These are phyloP conservation scores for Dinocampus coccinellae DNA, from an alignment of 2,888 invertebrate genomes.

Conservation along the genomic window DNA sequence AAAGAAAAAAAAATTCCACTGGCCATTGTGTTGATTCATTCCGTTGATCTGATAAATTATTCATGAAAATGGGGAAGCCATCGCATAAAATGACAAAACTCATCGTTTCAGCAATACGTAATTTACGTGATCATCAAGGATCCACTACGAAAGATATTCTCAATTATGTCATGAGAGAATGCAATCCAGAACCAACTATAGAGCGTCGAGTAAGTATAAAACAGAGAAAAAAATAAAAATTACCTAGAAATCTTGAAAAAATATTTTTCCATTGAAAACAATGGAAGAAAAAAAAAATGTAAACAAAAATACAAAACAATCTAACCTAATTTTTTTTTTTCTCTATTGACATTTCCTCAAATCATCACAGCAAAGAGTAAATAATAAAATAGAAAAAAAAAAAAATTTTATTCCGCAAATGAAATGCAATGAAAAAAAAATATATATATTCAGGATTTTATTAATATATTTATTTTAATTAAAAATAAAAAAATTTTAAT, in stretches of 20 bases:
- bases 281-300: no score
- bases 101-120: constrained; percentile 61
- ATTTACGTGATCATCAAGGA: constrained; percentile 59
- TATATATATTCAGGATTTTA: not conserved
- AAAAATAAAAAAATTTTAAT: no score
- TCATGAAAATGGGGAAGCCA: constrained; percentile 51
- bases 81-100: constrained; percentile 59
- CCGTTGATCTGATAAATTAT: not conserved
- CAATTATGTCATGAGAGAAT: constrained; percentile 60
- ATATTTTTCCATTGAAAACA: not conserved
- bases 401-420: no score
- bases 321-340: no score
- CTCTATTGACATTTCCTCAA: no score
- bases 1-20: no score
- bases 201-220: constrained; percentile 60
- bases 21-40: not conserved
- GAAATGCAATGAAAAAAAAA: no score
- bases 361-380: no score
- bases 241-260: not conserved
- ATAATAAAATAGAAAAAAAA: no score
- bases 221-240: not conserved
- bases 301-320: no score
- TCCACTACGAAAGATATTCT: constrained; percentile 63
- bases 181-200: constrained; percentile 50
- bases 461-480: not conserved